Evolutionary conservation across 2,888 invertebrate genomes (phyloP), one percentile per base, ranked within the genome.

Genomic region (Andrena flavipes): DNA sequence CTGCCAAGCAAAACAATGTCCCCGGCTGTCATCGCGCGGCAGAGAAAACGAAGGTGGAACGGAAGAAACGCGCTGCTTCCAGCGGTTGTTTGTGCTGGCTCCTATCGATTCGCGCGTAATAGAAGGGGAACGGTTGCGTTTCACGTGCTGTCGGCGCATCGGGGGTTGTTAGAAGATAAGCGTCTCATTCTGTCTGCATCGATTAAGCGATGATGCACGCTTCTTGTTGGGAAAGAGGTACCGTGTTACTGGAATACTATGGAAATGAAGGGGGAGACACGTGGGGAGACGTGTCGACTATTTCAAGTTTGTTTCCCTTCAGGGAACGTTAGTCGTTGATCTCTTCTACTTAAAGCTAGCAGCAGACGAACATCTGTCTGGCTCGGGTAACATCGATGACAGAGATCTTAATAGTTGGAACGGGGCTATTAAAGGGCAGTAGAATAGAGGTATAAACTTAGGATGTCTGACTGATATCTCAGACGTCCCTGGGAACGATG

Each of bases 161-260:
- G 80, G 84, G 76, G 65, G 73, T 77, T 74, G 84, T 84, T 74
- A 76, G 68, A 69, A 87, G 84, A 84, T 85, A 87, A 87, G 84
- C 79, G 81, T 85, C 84, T 72, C 78, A 74, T 80, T 82, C 71
- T 76, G 84, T 75, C 56, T 59, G 51, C 67, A 84, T 85, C 78
- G 83, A 87, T 80, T 84, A 85, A 49, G 16, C 51, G 42, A 30
- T 49, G 77, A 65, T 68, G 59, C 49, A 30, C 67, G 68, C 71
- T 81, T 65, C 81, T 79, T 72, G 71, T 29, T 73, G 71, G 70
- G 80, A 78, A 74, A 74, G 81, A 74, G 81, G 71, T 62, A 60
- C 60, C 26, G 13, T 23, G 51, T 23, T 77, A 67, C 76, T 49
- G 48, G 62, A n/a, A 13, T 42, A 42, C 10, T 54, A 35, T 35